Conservation (phyloP, 2,888 invertebrate species). For the Drosophila maculinotata region DNA sequence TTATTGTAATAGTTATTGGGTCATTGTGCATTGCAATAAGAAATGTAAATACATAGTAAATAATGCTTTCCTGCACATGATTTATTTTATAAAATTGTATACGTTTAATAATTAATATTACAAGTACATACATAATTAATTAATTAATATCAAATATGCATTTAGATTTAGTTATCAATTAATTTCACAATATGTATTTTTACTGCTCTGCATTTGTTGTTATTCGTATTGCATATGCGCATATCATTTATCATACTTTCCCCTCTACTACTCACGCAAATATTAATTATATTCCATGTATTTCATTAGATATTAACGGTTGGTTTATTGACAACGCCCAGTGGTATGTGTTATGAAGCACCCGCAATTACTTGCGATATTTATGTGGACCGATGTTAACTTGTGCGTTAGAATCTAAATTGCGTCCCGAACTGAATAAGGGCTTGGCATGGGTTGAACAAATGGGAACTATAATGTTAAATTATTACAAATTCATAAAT, state of each 20-base stretch:
- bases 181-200: conserved; percentile 75
- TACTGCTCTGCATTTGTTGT: conserved; percentile 54
- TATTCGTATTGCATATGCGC: conserved; percentile 48
- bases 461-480: conserved; percentile 1
- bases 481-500: conserved; percentile 16
- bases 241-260: conserved; percentile 35
- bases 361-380: conserved; percentile 44
- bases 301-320: conserved; percentile 50
- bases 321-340: conserved; percentile 60
- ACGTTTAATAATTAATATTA: conserved; percentile 83
- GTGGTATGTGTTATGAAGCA: conserved; percentile 50
- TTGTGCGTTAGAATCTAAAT: conserved; percentile 48
- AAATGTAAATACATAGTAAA: conserved; percentile 21
- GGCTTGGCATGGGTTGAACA: not conserved
- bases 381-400: conserved; percentile 34
- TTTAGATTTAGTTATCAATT: conserved; percentile 72
- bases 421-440: conserved; percentile 16
- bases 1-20: not conserved
- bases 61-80: conserved; percentile 62
- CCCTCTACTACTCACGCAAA: conserved; percentile 37
- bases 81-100: conserved; percentile 84
- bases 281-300: conserved; percentile 27
- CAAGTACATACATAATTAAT: conserved; percentile 73
- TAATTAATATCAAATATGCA: conserved; percentile 83
- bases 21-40: not conserved